Evolutionary conservation across 2,888 invertebrate genomes (phyloP).

Genomic region (Sinotaia quadrata): DNA sequence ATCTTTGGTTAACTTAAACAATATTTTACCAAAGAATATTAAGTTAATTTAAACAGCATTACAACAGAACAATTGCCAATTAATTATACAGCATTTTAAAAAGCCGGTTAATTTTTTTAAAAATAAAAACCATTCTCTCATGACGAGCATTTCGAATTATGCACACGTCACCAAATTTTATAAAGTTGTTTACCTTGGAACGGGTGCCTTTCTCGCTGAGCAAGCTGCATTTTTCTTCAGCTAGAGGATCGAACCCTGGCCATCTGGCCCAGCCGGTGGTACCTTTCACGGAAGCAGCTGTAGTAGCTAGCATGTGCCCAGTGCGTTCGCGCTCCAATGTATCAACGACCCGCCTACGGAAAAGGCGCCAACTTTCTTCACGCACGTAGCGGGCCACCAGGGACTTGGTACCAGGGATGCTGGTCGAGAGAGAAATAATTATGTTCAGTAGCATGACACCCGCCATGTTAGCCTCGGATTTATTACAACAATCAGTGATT

Average conservation of each 20-base stretch:
- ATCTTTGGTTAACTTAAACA: no score
- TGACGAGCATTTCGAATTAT: neutral
- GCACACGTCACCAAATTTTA: conserved; percentile 10
- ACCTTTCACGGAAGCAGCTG: conserved; percentile 45
- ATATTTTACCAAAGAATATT: neutral
- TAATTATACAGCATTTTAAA: neutral
- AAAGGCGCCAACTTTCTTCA: conserved; percentile 40
- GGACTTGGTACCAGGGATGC: conserved; percentile 40
- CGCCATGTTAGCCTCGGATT: no score
- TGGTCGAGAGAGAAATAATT: conserved; percentile 14
- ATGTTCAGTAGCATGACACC: no score
- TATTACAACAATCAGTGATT: no score
- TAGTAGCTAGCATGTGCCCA: conserved; percentile 30
- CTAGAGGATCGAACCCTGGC: conserved; percentile 40
- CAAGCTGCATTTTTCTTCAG: conserved; percentile 14
- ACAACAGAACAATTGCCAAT: no score
- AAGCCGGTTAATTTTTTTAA: neutral
- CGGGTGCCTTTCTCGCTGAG: conserved; percentile 11
- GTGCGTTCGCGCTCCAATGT: conserved; percentile 26
- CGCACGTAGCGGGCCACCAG: conserved; percentile 34
- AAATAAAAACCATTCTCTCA: neutral
- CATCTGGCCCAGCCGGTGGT: conserved; percentile 44
- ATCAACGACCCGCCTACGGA: conserved; percentile 35
- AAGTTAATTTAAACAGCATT: neutral
- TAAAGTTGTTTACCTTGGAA: conserved; percentile 14